Conservation (phyloP, 2,888 invertebrate genomes). For the Cerceris rybyensis region DNA sequence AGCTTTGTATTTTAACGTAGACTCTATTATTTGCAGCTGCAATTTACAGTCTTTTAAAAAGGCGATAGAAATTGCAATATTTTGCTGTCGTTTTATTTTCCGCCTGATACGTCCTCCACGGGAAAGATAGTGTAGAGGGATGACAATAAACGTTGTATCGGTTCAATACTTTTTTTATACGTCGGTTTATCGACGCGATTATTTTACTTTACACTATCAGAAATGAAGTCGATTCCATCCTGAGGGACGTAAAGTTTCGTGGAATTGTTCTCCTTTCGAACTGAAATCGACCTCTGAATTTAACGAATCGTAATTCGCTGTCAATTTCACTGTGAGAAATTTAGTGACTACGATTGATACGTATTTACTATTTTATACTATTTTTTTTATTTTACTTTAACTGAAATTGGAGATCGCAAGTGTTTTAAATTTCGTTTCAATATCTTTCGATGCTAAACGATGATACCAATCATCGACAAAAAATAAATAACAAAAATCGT, state of each 20-base stretch:
- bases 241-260: neutral
- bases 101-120: neutral
- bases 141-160: neutral
- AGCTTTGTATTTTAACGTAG: no score
- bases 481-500: no score
- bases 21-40: neutral
- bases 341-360: no score
- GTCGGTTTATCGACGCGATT: neutral
- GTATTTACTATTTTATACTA: no score
- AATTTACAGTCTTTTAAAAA: neutral
- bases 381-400: no score
- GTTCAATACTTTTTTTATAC: neutral
- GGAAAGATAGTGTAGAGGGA: neutral
- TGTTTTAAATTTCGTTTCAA: no score
- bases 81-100: neutral
- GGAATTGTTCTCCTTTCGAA: neutral
- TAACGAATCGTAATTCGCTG: no score
- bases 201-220: neutral
- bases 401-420: no score
- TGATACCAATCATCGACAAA: no score
- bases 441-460: no score
- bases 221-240: slow-evolving; percentile 5
- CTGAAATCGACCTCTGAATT: neutral
- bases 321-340: no score
- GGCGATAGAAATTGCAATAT: neutral